These are phyloP conservation scores for Neoaliturus tenellus DNA, from an alignment of 2,888 invertebrate genomes.

Conservation along the genomic window DNA sequence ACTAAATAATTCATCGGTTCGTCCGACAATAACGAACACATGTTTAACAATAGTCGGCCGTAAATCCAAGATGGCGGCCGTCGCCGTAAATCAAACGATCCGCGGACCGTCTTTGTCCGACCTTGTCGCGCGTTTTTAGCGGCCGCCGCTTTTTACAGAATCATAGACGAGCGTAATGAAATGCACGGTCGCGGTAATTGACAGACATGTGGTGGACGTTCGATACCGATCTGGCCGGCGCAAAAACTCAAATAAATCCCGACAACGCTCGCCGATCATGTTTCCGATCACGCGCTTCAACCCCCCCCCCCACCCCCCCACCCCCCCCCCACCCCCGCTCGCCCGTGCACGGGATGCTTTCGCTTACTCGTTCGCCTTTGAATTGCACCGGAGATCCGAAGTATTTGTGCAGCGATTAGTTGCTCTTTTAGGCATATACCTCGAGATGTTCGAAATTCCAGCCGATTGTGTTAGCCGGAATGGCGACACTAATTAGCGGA, in stretches of 20 bases:
- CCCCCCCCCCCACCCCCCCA: too few species aligned
- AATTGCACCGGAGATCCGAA: background rate
- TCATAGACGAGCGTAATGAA: conserved; percentile 42
- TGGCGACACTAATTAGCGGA: background rate
- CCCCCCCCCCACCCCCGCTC: too few species aligned
- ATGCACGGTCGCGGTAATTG: conserved; percentile 42
- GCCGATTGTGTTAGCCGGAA: background rate
- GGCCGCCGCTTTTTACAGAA: conserved; percentile 21
- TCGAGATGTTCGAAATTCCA: background rate
- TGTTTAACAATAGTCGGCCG: conserved; percentile 8
- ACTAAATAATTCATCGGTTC: conserved; percentile 4
- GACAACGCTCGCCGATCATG: conserved; percentile 3
- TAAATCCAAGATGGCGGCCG: conserved; percentile 35
- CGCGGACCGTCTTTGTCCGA: conserved; percentile 13
- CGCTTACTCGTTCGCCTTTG: background rate
- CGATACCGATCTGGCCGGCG: conserved; percentile 16
- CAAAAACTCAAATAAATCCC: conserved; percentile 38
- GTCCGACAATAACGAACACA: conserved; percentile 35
- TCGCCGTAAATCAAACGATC: conserved; percentile 24
- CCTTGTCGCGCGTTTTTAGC: conserved; percentile 36
- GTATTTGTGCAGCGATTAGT: background rate
- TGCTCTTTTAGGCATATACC: background rate
- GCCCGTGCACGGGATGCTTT: too few species aligned
- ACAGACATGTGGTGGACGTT: background rate
- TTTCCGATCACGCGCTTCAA: conserved; percentile 34